Percentiles rank a stretch among this genome's conserved stretches.
These are phyloP conservation scores for Orchestia grillus DNA, from an alignment of 1,140 invertebrate species.

Conservation along the genomic window DNA sequence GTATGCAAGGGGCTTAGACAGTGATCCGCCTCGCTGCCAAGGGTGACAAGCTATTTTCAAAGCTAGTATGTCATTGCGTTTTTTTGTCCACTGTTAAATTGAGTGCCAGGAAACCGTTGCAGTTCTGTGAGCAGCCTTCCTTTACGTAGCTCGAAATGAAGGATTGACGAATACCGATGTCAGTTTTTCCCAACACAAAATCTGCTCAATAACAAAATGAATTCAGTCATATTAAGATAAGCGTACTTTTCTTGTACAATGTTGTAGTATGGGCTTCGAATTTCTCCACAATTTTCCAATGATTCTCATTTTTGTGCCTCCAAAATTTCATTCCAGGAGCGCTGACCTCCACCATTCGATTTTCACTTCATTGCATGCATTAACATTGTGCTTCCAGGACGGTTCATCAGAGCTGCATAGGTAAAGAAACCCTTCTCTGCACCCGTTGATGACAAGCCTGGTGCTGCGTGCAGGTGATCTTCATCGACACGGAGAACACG, in stretches of 20 bases:
- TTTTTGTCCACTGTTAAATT: too few species aligned
- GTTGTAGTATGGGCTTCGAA: not conserved
- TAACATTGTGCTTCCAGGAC: not conserved
- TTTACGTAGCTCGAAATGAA: too few species aligned
- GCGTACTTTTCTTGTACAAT: not conserved
- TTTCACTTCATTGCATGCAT: not conserved
- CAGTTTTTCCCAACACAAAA: not conserved
- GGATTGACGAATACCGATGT: too few species aligned
- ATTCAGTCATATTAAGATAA: not conserved
- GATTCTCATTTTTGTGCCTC: not conserved
- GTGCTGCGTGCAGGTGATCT: slow-evolving; percentile 61
- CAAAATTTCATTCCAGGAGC: not conserved
- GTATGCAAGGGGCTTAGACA: too few species aligned
- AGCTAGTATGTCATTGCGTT: too few species aligned
- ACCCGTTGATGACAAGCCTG: not conserved
- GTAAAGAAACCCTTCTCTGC: not conserved
- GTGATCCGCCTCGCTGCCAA: too few species aligned
- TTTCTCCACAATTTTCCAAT: not conserved
- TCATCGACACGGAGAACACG: slow-evolving; percentile 84
- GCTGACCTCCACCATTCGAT: not conserved
- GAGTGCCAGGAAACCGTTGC: too few species aligned
- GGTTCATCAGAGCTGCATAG: not conserved
- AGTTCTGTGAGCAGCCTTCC: too few species aligned
- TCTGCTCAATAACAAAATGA: not conserved
- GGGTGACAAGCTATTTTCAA: too few species aligned